Conservation (phyloP, 2,888 invertebrate species). For the Drosophila eohydei region DNA sequence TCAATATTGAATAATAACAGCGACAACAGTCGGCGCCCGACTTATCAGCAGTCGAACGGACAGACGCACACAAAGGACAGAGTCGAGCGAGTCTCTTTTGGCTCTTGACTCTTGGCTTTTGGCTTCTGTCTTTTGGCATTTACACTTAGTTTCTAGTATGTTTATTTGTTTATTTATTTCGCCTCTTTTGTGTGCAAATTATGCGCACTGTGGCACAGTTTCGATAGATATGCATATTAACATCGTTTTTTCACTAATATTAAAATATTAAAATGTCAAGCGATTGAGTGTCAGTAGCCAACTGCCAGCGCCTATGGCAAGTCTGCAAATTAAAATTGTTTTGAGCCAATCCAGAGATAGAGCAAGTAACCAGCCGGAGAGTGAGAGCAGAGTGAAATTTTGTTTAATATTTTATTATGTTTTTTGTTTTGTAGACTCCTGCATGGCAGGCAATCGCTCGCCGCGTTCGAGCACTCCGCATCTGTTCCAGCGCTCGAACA, state of each 20-base stretch:
- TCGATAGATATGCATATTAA: conserved; percentile 23
- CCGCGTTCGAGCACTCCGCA: conserved; percentile 64
- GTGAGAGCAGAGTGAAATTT: not conserved
- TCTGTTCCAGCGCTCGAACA: conserved; percentile 72
- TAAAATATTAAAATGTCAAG: conserved; percentile 1
- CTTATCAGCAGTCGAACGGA: conserved; percentile 55
- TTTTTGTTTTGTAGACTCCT: conserved; percentile 77
- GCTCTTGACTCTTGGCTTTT: conserved; percentile 4
- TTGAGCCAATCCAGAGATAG: conserved; percentile 53
- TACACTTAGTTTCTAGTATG: conserved; percentile 13
- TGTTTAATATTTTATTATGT: not conserved
- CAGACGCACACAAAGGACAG: conserved; percentile 25
- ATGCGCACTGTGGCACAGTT: conserved; percentile 64
- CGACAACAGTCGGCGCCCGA: conserved; percentile 44
- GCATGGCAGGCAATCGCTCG: conserved; percentile 83
- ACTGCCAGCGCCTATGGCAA: conserved; percentile 70
- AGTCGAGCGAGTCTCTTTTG: conserved; percentile 23
- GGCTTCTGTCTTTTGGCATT: not conserved
- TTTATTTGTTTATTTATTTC: conserved; percentile 3
- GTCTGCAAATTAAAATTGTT: conserved; percentile 77
- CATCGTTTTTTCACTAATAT: conserved; percentile 40
- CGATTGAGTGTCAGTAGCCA: conserved; percentile 42
- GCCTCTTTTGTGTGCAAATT: conserved; percentile 39
- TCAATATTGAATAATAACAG: conserved; percentile 71
- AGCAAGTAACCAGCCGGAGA: conserved; percentile 48